phyloP scores from a whole-genome alignment of 2,888 invertebrate species.

The Abrostola tripartita region DNA sequence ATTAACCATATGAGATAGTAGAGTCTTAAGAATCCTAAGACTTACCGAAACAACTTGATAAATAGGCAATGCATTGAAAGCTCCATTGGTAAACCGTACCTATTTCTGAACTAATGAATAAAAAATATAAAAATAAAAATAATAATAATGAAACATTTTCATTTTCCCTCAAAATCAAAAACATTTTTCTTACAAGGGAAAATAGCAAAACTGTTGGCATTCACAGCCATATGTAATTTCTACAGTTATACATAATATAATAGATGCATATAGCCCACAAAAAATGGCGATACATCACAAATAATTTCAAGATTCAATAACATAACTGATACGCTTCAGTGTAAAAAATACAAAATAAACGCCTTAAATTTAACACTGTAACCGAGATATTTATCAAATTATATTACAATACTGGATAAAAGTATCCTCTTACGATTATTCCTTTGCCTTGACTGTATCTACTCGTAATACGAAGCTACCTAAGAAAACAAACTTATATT shows the following conservation, averaged over 20 bases:
- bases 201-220: neutral
- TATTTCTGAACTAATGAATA: no score
- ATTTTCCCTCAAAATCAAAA: no score
- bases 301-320: slow-evolving; percentile 30
- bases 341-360: slow-evolving; percentile 44
- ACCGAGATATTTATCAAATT: slow-evolving; percentile 63
- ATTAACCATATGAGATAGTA: no score
- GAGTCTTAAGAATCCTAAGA: no score
- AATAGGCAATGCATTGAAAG: no score
- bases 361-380: slow-evolving; percentile 49
- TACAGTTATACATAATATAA: neutral
- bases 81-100: no score
- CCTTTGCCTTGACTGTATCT: slow-evolving; percentile 26
- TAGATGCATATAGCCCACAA: neutral
- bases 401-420: slow-evolving; percentile 49
- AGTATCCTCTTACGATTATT: slow-evolving; percentile 46
- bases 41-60: no score
- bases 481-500: slow-evolving; percentile 41
- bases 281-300: slow-evolving; percentile 19
- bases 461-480: slow-evolving; percentile 44
- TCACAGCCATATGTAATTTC: neutral
- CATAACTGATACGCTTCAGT: slow-evolving; percentile 46
- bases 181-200: no score
- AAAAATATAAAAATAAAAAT: no score
- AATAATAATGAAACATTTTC: no score